Percentiles rank a stretch among this genome's conserved stretches.
Conservation (phyloP, 2,888 invertebrate genomes). For the Cyclophora punctaria region DNA sequence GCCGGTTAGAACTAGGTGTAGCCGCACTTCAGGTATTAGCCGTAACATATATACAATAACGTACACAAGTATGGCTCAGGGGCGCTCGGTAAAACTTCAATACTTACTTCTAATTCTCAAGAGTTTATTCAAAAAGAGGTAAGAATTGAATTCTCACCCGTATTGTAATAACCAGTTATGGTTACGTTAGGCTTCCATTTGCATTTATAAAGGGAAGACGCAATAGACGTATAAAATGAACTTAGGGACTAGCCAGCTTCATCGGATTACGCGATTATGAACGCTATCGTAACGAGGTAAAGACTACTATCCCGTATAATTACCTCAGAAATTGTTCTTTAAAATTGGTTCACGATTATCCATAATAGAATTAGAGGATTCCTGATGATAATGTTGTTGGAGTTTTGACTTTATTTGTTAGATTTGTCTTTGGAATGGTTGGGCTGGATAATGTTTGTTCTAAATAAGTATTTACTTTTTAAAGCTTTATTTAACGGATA, state of each 20-base stretch:
- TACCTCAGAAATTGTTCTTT: conserved; percentile 7
- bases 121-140: conserved; percentile 6
- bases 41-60: too few species aligned
- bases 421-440: too few species aligned
- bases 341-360: conserved; percentile 14
- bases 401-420: too few species aligned
- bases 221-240: conserved; percentile 8
- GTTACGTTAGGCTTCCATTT: conserved; percentile 19
- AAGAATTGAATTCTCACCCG: conserved; percentile 18
- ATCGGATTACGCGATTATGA: conserved; percentile 15
- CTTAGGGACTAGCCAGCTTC: conserved; percentile 4
- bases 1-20: too few species aligned
- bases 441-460: too few species aligned
- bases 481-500: too few species aligned
- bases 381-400: not conserved
- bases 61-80: too few species aligned
- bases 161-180: conserved; percentile 21
- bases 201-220: conserved; percentile 22
- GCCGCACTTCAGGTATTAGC: too few species aligned
- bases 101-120: not conserved
- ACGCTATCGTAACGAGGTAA: conserved; percentile 12
- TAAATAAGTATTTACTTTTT: too few species aligned
- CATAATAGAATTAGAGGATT: conserved; percentile 10
- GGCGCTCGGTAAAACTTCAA: too few species aligned
- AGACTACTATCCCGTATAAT: conserved; percentile 12